phyloP scores from a whole-genome alignment of 2,797 vertebrate genomes.

The Scarus forsteni region DNA sequence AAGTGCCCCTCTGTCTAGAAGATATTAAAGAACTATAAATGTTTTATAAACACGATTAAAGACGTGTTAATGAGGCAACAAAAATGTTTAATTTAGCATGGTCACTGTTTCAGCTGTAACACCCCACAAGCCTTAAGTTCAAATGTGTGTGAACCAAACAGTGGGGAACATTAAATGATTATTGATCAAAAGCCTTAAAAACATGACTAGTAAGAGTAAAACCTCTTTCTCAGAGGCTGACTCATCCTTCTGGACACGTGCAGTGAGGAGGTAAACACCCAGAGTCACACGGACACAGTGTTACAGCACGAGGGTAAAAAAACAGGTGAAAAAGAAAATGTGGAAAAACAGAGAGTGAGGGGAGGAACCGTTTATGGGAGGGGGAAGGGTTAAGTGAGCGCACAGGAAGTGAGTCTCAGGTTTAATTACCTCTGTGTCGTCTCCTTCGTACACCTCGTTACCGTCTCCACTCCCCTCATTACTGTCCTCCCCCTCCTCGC shows the following conservation, averaged over 20 bases:
- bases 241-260: slow-evolving; percentile 47
- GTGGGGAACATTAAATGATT: too few relatives aligned
- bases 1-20: too few relatives aligned
- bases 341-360: slow-evolving; percentile 62
- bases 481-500: slow-evolving; percentile 94
- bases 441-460: slow-evolving; percentile 94
- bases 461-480: slow-evolving; percentile 94
- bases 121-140: too few relatives aligned
- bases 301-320: slow-evolving; percentile 35
- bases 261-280: slow-evolving; percentile 48
- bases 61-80: too few relatives aligned
- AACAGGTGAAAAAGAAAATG: slow-evolving; percentile 13
- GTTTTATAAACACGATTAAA: too few relatives aligned
- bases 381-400: slow-evolving; percentile 24
- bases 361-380: slow-evolving; percentile 12
- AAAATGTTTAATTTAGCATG: too few relatives aligned
- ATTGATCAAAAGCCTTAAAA: too few relatives aligned
- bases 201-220: not conserved
- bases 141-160: too few relatives aligned
- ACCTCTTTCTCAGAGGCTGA: slow-evolving; percentile 59
- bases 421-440: slow-evolving; percentile 89
- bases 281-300: slow-evolving; percentile 43
- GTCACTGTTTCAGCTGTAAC: too few relatives aligned
- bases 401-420: slow-evolving; percentile 15
- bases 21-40: too few relatives aligned